These are phyloP conservation scores for Butastur rufipennis DNA, from an alignment of 2,113 vertebrate species.

Conservation along the genomic window DNA sequence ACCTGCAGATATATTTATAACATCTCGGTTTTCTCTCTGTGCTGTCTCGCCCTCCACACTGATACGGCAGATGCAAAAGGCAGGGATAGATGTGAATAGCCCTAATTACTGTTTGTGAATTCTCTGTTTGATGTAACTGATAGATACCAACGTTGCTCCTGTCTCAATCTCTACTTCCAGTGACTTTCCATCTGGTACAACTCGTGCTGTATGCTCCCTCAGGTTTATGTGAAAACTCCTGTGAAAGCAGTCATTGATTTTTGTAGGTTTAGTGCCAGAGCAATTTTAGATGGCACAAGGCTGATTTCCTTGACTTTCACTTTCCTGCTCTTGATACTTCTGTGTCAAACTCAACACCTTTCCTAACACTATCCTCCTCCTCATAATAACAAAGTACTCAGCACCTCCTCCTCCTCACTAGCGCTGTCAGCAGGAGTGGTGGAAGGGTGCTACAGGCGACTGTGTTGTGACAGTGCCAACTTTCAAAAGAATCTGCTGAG, in stretches of 20 bases:
- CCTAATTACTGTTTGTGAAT: constrained; percentile 23
- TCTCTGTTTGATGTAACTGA: neutral
- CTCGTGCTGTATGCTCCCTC: constrained; percentile 3
- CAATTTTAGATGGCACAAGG: constrained; percentile 56
- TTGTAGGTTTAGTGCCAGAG: constrained; percentile 55
- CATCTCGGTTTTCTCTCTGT: neutral
- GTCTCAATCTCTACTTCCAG: constrained; percentile 10
- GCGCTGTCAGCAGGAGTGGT: constrained; percentile 56
- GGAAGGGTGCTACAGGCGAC: constrained; percentile 51
- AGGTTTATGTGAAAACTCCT: constrained; percentile 55
- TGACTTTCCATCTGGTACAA: constrained; percentile 57
- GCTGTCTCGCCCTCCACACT: neutral
- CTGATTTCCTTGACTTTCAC: constrained; percentile 57
- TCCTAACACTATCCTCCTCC: constrained; percentile 63
- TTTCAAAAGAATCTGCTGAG: constrained; percentile 51
- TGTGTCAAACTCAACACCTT: constrained; percentile 69
- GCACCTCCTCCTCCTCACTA: constrained; percentile 64
- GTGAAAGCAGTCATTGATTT: constrained; percentile 55
- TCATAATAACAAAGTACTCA: constrained; percentile 63
- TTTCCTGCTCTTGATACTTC: constrained; percentile 44
- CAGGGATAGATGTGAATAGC: neutral
- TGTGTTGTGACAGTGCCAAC: constrained; percentile 58
- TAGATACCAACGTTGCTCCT: neutral
- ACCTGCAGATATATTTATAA: neutral
- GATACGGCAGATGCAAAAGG: neutral